These are phyloP conservation scores for Drosophila nigricruria DNA, from an alignment of 2,888 invertebrate genomes.

Conservation along the genomic window DNA sequence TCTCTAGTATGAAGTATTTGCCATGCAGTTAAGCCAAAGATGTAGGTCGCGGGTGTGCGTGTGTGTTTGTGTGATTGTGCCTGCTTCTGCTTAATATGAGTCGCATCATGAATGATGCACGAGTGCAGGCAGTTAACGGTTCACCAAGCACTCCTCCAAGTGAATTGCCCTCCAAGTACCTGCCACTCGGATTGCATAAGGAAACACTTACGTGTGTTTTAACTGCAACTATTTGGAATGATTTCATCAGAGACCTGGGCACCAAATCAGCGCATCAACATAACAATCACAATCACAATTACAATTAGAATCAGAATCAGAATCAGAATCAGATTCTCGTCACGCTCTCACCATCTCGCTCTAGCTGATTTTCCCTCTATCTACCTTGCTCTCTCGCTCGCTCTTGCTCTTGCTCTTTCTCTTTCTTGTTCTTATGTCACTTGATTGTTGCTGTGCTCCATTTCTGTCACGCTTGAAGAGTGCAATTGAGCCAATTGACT, in stretches of 20 bases:
- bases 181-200: slow-evolving; percentile 44
- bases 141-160: slow-evolving; percentile 43
- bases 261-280: slow-evolving; percentile 59
- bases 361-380: background rate
- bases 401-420: background rate
- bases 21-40: slow-evolving; percentile 16
- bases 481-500: slow-evolving; percentile 81
- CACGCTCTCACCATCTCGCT: slow-evolving; percentile 2
- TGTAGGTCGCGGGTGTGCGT: slow-evolving; percentile 43
- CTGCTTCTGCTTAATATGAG: slow-evolving; percentile 23
- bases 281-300: slow-evolving; percentile 52
- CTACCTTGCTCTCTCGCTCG: background rate
- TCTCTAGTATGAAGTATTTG: slow-evolving; percentile 20
- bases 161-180: slow-evolving; percentile 24
- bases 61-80: slow-evolving; percentile 13
- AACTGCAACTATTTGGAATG: slow-evolving; percentile 60
- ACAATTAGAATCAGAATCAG: slow-evolving; percentile 15
- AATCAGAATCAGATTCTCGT: slow-evolving; percentile 2
- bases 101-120: slow-evolving; percentile 60
- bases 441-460: slow-evolving; percentile 70
- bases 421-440: slow-evolving; percentile 48
- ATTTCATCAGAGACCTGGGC: slow-evolving; percentile 68
- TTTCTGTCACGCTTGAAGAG: slow-evolving; percentile 82
- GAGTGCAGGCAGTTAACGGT: slow-evolving; percentile 53
- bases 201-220: slow-evolving; percentile 42